Evolutionary conservation across 1,140 invertebrate genomes (phyloP).

Genomic region (Steinernema khuongi): DNA sequence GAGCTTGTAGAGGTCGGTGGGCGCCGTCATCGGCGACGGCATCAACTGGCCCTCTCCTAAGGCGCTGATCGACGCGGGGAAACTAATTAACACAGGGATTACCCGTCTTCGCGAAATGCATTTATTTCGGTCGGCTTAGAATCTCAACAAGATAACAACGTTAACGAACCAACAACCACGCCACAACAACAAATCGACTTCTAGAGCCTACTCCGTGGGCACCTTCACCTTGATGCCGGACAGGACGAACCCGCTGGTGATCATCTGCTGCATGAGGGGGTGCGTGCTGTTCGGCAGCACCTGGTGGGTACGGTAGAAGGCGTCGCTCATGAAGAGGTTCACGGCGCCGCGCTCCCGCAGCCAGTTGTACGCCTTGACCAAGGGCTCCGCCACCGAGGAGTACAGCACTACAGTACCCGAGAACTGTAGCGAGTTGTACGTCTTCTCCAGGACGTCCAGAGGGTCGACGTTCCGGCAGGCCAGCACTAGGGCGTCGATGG

Average conservation of each 20-base stretch:
- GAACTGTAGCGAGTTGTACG: not conserved
- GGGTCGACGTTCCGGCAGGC: not conserved
- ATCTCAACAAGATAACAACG: not conserved
- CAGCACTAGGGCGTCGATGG: not conserved
- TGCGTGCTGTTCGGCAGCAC: not conserved
- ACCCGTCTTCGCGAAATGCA: not conserved
- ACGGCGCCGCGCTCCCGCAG: not conserved
- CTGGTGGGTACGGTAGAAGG: not conserved
- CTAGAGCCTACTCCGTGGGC: not conserved
- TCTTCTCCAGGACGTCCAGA: not conserved
- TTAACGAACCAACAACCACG: not conserved
- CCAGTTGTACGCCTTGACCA: not conserved
- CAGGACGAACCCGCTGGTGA: not conserved
- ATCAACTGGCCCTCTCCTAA: not conserved
- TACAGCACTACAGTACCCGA: not conserved
- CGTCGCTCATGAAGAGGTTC: not conserved
- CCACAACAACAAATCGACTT: not conserved
- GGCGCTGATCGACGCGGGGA: not conserved
- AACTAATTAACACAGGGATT: not conserved
- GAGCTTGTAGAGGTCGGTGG: constrained; percentile 51
- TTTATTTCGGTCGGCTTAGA: not conserved
- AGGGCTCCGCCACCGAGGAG: not conserved
- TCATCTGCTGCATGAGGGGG: not conserved
- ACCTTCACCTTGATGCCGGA: constrained; percentile 4
- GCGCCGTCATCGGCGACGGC: not conserved